Conservation (phyloP, 1,140 invertebrate species). For the Zaprionus tsacasi region DNA sequence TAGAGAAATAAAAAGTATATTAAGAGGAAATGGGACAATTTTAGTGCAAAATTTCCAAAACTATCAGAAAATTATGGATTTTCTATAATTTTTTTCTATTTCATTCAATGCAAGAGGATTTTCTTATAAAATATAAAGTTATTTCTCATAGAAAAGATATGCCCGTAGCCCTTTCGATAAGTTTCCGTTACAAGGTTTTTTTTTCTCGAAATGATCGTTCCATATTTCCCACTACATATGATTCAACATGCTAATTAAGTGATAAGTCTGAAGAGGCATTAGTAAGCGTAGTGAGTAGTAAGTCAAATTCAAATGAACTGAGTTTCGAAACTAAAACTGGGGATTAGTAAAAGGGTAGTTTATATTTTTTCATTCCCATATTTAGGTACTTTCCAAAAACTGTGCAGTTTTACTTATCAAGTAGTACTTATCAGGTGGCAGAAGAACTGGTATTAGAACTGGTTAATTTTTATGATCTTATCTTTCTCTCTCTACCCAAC, state of each 20-base stretch:
- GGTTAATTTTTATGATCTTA: too few species aligned
- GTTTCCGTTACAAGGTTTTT: background rate
- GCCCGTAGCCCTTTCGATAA: background rate
- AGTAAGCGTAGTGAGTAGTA: constrained; percentile 1
- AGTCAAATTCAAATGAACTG: background rate
- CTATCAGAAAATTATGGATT: background rate
- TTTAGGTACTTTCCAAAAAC: background rate
- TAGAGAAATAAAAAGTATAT: background rate
- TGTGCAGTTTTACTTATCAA: too few species aligned
- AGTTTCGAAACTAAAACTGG: background rate
- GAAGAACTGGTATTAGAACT: too few species aligned
- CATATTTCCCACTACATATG: background rate
- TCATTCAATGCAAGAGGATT: background rate
- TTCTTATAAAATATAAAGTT: background rate
- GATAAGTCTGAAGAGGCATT: background rate
- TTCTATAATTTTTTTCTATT: background rate
- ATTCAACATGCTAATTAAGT: constrained; percentile 5
- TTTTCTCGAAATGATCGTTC: background rate
- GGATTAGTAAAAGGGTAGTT: background rate
- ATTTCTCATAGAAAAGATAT: background rate
- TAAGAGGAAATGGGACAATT: background rate
- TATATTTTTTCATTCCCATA: background rate
- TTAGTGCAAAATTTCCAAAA: background rate
- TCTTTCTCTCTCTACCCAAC: background rate
- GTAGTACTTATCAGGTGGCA: too few species aligned